phyloP scores from a whole-genome alignment of 2,113 vertebrate species.

The Sigmodon hispidus region DNA sequence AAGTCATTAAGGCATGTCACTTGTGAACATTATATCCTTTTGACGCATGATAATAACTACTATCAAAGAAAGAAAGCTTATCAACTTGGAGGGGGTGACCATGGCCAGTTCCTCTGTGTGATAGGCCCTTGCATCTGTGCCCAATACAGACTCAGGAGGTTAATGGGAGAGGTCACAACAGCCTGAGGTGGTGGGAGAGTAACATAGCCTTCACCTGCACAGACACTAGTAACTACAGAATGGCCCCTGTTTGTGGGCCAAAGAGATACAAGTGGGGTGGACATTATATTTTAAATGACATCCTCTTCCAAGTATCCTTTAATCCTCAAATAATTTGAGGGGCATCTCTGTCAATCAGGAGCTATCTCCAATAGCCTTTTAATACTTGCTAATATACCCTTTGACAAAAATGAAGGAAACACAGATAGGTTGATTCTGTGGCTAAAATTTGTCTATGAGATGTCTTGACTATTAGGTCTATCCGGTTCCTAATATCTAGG shows the following conservation, averaged over 20 bases:
- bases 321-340: background rate
- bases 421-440: background rate
- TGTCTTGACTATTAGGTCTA: background rate
- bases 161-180: background rate
- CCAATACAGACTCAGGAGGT: background rate
- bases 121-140: background rate
- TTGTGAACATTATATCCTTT: background rate
- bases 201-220: background rate
- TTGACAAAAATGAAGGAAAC: background rate
- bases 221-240: background rate
- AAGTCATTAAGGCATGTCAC: slow-evolving; percentile 1
- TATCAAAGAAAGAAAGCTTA: background rate
- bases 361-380: background rate
- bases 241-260: fast-evolving
- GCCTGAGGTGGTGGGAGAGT: background rate
- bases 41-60: background rate
- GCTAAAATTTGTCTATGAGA: background rate
- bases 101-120: background rate
- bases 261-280: background rate
- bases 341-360: background rate
- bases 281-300: slow-evolving; percentile 16
- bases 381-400: background rate
- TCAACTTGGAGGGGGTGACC: background rate
- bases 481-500: background rate
- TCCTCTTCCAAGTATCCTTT: background rate